Evolutionary conservation across 2,797 vertebrate genomes (phyloP).

Genomic region (Ambastaia sidthimunki): DNA sequence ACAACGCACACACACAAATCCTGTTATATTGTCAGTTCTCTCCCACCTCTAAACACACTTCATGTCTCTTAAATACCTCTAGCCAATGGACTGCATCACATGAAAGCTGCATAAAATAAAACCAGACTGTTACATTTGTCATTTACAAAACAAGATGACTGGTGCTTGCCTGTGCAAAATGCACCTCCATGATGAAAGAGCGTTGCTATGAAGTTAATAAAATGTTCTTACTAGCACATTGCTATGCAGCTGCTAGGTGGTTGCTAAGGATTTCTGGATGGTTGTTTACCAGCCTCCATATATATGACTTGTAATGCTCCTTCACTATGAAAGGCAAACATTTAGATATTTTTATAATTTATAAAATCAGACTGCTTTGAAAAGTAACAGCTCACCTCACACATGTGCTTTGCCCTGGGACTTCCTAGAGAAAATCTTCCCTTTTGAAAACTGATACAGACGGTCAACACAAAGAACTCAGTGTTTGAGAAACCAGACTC

Average conservation of each 20-base stretch:
- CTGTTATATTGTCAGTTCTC: neutral
- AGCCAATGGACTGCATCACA: no score
- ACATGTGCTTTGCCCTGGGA: neutral
- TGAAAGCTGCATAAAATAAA: no score
- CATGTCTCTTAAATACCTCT: neutral
- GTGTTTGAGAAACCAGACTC: neutral
- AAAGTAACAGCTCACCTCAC: neutral
- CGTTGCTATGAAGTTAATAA: no score
- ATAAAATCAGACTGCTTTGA: neutral
- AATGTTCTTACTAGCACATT: no score
- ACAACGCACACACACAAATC: no score
- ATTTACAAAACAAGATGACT: no score
- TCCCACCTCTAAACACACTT: neutral
- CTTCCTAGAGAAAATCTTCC: neutral
- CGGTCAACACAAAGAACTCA: neutral
- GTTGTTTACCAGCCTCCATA: neutral
- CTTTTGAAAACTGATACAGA: neutral
- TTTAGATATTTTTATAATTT: neutral
- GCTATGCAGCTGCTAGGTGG: no score
- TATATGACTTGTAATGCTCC: neutral
- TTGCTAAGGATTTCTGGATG: no score
- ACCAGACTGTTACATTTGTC: no score
- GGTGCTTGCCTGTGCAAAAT: no score
- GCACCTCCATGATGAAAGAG: no score
- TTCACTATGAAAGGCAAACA: neutral